A percentile compares a stretch with the other conserved stretches of the same genome.
Conservation (phyloP, 1,140 invertebrate species). For the Eurosta solidaginis region DNA sequence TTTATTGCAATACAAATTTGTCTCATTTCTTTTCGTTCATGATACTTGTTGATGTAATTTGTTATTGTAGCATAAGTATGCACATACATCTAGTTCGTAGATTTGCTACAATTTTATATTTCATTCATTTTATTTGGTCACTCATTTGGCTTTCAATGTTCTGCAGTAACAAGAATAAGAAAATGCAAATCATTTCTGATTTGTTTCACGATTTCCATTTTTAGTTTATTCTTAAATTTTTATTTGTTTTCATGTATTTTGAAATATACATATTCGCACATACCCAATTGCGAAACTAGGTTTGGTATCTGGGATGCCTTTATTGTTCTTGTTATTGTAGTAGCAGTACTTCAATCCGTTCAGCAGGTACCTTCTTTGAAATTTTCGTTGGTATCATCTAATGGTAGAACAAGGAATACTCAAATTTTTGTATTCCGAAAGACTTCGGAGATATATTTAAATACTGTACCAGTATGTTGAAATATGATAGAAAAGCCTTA, state of each 20-base stretch:
- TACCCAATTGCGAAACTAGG: no score
- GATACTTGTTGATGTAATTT: not conserved
- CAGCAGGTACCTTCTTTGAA: no score
- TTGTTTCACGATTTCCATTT: not conserved
- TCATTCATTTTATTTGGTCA: not conserved
- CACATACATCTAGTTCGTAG: not conserved
- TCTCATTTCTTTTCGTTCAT: not conserved
- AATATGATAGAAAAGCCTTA: no score
- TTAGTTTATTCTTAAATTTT: not conserved
- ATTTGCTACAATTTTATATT: not conserved
- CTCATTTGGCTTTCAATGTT: not conserved
- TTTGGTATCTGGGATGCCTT: no score
- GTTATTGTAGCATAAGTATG: not conserved
- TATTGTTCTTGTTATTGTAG: no score
- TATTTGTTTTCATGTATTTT: not conserved
- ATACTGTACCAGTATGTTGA: no score
- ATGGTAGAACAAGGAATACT: no score
- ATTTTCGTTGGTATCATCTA: no score
- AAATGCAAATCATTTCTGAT: conserved; percentile 21
- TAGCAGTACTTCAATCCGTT: no score
- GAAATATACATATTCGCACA: not conserved
- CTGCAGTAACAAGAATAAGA: not conserved
- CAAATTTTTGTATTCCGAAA: no score
- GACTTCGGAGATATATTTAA: no score
- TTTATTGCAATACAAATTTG: not conserved